Percentiles rank a stretch among this genome's conserved stretches.
phyloP scores from a whole-genome alignment of 2,797 vertebrate genomes.

The Gallinago stenura region DNA sequence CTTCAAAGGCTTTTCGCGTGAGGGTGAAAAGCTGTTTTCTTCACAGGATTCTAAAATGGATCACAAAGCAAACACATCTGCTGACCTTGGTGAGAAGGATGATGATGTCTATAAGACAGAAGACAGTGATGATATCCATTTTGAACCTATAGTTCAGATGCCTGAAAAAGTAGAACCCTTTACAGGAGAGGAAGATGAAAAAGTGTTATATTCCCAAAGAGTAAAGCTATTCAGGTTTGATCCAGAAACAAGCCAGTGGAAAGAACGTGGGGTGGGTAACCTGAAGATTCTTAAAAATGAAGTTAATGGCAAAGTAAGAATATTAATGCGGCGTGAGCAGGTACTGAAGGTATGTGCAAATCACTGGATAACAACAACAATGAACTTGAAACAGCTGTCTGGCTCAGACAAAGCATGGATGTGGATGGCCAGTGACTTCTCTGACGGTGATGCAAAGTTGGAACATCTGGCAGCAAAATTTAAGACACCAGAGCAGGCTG shows the following conservation, averaged over 20 bases:
- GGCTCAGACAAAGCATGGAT: conserved; percentile 97
- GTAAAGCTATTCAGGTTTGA: conserved; percentile 97
- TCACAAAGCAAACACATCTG: conserved; percentile 76
- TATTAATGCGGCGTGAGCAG: conserved; percentile 97
- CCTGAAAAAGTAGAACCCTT: conserved; percentile 95
- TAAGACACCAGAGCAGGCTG: conserved; percentile 92
- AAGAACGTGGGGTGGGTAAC: conserved; percentile 94
- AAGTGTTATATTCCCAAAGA: conserved; percentile 91
- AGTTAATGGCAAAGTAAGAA: conserved; percentile 90
- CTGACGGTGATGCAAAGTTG: conserved; percentile 91
- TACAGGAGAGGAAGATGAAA: conserved; percentile 97
- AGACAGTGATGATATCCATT: conserved; percentile 96
- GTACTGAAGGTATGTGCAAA: conserved; percentile 98
- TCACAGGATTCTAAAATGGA: conserved; percentile 72
- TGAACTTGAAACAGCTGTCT: conserved; percentile 94
- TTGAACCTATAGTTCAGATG: conserved; percentile 98
- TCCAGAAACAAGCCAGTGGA: conserved; percentile 91
- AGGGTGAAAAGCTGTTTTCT: conserved; percentile 90
- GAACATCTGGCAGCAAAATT: conserved; percentile 97
- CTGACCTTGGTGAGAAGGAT: conserved; percentile 85
- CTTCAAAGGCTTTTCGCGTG: conserved; percentile 91
- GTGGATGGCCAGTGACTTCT: conserved; percentile 96
- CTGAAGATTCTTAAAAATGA: conserved; percentile 95
- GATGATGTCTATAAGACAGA: conserved; percentile 94
- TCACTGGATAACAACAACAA: conserved; percentile 98